Conservation (phyloP, 35 echinoderm and acorn worm species). For the Acanthaster planci region DNA sequence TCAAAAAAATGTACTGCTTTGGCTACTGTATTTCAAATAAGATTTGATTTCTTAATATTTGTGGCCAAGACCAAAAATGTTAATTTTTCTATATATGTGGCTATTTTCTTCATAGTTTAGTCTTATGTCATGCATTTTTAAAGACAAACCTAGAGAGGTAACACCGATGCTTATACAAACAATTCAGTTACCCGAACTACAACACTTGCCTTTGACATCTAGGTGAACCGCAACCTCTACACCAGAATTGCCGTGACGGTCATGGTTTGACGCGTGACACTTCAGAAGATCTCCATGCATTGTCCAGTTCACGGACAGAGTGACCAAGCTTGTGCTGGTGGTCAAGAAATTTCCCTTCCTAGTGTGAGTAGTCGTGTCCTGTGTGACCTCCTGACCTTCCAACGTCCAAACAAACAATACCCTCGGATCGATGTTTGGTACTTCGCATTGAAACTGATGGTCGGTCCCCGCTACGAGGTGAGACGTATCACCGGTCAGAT, state of each 20-base stretch:
- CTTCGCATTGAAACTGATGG: not conserved
- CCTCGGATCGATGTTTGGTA: not conserved
- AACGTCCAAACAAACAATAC: not conserved
- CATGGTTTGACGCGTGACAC: not conserved
- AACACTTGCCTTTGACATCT: slow-evolving; percentile 4
- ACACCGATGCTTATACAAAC: too few species aligned
- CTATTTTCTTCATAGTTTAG: too few species aligned
- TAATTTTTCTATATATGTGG: too few species aligned
- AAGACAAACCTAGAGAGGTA: too few species aligned
- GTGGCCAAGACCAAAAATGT: too few species aligned
- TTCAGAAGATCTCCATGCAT: not conserved
- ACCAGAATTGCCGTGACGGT: not conserved
- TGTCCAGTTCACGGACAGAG: not conserved
- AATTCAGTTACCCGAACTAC: too few species aligned
- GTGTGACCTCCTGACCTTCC: not conserved
- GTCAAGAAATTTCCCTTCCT: not conserved
- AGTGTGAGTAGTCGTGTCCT: not conserved
- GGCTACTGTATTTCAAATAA: too few species aligned
- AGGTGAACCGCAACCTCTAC: not conserved
- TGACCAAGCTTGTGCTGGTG: not conserved
- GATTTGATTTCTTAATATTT: too few species aligned
- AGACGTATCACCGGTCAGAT: not conserved
- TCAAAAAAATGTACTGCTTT: too few species aligned
- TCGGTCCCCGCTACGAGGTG: not conserved
- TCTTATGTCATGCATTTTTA: too few species aligned